These are phyloP conservation scores for Ernsta delagoae DNA, from an alignment of 2,888 invertebrate species.

Conservation along the genomic window DNA sequence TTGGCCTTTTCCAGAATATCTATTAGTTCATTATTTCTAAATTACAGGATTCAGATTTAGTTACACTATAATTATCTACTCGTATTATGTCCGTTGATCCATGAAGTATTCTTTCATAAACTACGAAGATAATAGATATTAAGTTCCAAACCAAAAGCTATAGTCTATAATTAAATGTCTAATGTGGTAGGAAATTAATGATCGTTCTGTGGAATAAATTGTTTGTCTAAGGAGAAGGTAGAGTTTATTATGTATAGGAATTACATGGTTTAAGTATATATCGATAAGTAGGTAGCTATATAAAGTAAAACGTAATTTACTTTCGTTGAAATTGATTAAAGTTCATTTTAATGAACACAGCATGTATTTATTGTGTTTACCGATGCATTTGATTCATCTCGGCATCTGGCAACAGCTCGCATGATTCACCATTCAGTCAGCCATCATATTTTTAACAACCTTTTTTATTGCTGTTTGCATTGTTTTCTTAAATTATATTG, in stretches of 20 bases:
- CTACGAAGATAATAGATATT: constrained; percentile 50
- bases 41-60: constrained; percentile 2
- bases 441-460: constrained; percentile 21
- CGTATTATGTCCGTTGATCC: constrained; percentile 50
- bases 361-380: constrained; percentile 14
- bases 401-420: constrained; percentile 22
- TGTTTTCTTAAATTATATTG: neutral
- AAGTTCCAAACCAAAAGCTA: constrained; percentile 43
- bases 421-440: constrained; percentile 25
- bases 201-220: neutral
- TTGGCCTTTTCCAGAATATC: neutral
- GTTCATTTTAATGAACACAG: constrained; percentile 14
- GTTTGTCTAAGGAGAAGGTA: no score
- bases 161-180: constrained; percentile 22
- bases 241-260: no score
- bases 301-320: neutral
- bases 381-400: constrained; percentile 18
- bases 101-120: constrained; percentile 55
- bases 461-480: constrained; percentile 17
- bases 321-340: neutral
- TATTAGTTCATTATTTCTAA: neutral
- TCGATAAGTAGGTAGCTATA: no score
- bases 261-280: no score
- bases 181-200: constrained; percentile 19
- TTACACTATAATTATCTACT: constrained; percentile 49